A percentile compares a stretch with the other conserved stretches of the same genome.
These are phyloP conservation scores for Sclerurus mexicanus DNA, from an alignment of 2,113 vertebrate species.

Conservation along the genomic window DNA sequence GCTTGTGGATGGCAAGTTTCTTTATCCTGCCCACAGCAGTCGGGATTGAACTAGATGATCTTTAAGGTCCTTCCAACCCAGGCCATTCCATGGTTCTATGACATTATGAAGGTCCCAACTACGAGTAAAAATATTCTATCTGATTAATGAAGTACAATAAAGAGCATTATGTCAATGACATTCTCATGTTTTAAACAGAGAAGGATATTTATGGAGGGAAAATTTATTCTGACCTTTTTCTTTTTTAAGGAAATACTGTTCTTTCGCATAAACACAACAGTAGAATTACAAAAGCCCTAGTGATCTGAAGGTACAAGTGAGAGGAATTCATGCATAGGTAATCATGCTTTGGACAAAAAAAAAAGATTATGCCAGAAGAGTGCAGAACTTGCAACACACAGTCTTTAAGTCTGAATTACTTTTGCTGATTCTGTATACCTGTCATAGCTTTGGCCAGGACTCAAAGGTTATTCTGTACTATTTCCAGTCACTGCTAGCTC, in stretches of 20 bases:
- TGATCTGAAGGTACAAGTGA: neutral
- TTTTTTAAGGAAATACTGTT: neutral
- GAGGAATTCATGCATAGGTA: neutral
- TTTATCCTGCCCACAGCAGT: neutral
- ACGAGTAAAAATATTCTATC: neutral
- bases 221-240: neutral
- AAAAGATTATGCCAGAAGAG: neutral
- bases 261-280: neutral
- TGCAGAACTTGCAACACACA: neutral
- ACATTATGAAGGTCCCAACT: neutral
- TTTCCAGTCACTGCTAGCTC: neutral
- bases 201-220: neutral
- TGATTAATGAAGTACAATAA: neutral
- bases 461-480: neutral
- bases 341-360: neutral
- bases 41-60: neutral
- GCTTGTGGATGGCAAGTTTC: neutral
- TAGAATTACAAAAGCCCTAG: neutral
- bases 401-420: neutral
- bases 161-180: neutral
- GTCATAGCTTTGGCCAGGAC: neutral
- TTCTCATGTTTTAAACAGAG: neutral
- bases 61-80: neutral
- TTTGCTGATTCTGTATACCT: neutral
- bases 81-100: neutral